These are phyloP conservation scores for Poeciliopsis infans DNA, from an alignment of 2,797 vertebrate genomes.

Conservation along the genomic window DNA sequence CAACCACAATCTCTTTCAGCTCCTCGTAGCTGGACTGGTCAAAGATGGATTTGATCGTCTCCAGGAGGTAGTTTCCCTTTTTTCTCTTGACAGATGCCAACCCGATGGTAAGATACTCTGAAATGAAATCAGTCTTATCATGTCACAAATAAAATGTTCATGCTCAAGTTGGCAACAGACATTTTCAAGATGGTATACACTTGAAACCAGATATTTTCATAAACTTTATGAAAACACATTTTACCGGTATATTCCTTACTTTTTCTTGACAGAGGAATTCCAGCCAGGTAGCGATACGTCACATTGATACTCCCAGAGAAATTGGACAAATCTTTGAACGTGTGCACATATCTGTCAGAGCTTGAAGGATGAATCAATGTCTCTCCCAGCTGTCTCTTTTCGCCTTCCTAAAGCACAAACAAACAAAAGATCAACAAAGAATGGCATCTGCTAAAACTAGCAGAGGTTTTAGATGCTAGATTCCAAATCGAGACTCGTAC, in stretches of 20 bases:
- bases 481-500: constrained; percentile 76
- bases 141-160: not conserved
- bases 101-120: constrained; percentile 37
- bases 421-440: not conserved
- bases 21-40: constrained; percentile 99
- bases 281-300: constrained; percentile 93
- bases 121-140: not conserved
- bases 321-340: constrained; percentile 91
- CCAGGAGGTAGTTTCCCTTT: constrained; percentile 95
- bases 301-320: constrained; percentile 94
- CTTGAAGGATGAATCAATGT: constrained; percentile 87
- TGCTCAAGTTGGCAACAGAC: not conserved
- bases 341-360: constrained; percentile 89
- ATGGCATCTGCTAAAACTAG: too few species aligned
- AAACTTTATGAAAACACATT: not conserved
- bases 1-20: constrained; percentile 93
- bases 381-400: constrained; percentile 89
- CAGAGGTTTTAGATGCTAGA: not conserved
- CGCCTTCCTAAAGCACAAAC: constrained; percentile 83
- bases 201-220: not conserved
- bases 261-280: constrained; percentile 89
- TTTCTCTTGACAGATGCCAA: constrained; percentile 64
- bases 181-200: not conserved
- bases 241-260: constrained; percentile 79
- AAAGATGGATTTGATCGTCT: constrained; percentile 98